A percentile compares a stretch with the other conserved stretches of the same genome.
Conservation (phyloP, 64 coral and sea anemone species). For the Exaiptasia diaphana region DNA sequence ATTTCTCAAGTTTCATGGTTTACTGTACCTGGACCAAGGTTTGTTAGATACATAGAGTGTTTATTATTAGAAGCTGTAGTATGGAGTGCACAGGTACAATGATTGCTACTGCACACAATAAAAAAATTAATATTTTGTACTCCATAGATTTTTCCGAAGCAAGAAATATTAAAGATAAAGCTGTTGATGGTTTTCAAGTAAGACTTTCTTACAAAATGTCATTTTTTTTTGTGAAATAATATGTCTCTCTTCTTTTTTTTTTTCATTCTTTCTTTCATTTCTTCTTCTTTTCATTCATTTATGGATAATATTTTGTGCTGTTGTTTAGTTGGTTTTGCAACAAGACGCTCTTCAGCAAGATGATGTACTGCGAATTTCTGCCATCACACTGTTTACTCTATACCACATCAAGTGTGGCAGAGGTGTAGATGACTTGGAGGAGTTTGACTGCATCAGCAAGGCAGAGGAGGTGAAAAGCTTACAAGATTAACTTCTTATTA, state of each 20-base stretch:
- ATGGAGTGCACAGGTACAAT: background rate
- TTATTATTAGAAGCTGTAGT: background rate
- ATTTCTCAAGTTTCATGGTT: constrained; percentile 95
- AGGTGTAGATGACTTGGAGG: constrained; percentile 86
- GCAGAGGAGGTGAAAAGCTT: constrained; percentile 64
- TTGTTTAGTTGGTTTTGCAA: constrained; percentile 38
- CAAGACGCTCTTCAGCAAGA: constrained; percentile 39
- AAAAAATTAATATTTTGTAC: background rate
- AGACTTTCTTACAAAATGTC: background rate
- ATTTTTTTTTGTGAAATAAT: background rate
- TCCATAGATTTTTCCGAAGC: constrained; percentile 72
- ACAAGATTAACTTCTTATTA: background rate
- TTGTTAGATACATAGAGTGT: background rate
- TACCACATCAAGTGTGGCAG: constrained; percentile 67
- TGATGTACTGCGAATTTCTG: constrained; percentile 51
- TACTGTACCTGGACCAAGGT: constrained; percentile 94
- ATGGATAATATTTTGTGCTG: background rate
- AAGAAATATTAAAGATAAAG: constrained; percentile 66
- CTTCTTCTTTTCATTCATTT: background rate
- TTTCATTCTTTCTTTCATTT: background rate
- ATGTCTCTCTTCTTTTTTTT: background rate
- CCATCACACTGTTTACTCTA: constrained; percentile 70
- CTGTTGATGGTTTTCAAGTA: constrained; percentile 65
- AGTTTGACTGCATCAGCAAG: constrained; percentile 90
- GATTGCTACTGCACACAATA: background rate